A percentile compares a stretch with the other conserved stretches of the same genome.
phyloP scores from a whole-genome alignment of 2,113 vertebrate species.

The Albula glossodonta region DNA sequence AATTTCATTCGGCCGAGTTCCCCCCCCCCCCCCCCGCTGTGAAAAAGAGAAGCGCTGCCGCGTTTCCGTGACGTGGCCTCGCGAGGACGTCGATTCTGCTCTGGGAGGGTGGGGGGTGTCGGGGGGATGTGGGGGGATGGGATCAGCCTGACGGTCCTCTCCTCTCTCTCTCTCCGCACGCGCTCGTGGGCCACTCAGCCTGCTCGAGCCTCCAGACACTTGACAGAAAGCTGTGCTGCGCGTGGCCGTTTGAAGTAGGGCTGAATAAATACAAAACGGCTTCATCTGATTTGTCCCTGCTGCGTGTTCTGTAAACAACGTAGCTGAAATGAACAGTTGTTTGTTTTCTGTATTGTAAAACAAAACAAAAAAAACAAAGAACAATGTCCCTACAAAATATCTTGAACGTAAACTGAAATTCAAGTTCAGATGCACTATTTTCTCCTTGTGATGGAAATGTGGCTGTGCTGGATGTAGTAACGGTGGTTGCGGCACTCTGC shows the following conservation, averaged over 20 bases:
- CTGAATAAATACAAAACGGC: no score
- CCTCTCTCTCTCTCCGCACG: no score
- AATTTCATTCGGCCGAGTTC: conserved; percentile 37
- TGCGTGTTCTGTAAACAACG: neutral
- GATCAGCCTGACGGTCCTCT: no score
- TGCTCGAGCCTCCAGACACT: no score
- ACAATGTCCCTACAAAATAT: neutral
- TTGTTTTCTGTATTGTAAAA: neutral
- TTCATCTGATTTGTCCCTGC: no score
- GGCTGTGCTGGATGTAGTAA: neutral
- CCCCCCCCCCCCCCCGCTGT: conserved; percentile 32
- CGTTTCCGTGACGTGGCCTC: neutral
- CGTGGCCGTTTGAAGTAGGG: no score
- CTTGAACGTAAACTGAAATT: neutral
- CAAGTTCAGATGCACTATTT: neutral
- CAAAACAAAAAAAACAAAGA: neutral
- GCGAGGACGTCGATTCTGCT: neutral
- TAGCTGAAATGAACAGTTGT: neutral
- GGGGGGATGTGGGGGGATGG: no score
- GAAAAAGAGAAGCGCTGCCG: conserved; percentile 17
- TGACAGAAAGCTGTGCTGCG: no score
- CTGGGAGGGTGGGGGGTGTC: no score
- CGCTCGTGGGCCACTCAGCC: no score
- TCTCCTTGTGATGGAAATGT: neutral
- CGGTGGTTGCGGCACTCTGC: neutral